A percentile compares a stretch with the other conserved stretches of the same genome.
These are phyloP conservation scores for Coracopsis vasa DNA, from an alignment of 2,113 vertebrate genomes.

Conservation along the genomic window DNA sequence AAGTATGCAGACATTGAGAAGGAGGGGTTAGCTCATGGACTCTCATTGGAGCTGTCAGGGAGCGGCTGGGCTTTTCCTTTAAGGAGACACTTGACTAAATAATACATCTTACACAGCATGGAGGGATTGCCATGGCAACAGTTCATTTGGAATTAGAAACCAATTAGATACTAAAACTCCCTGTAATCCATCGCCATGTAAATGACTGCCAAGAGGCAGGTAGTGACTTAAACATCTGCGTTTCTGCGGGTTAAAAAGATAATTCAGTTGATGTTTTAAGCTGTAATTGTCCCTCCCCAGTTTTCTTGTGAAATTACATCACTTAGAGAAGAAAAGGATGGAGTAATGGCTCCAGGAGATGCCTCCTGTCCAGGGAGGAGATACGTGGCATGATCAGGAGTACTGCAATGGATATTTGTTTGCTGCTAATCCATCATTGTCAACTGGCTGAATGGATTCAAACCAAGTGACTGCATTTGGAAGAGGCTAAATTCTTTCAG, in stretches of 20 bases:
- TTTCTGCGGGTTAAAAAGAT: neutral
- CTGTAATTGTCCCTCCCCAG: neutral
- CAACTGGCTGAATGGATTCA: neutral
- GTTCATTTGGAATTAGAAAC: neutral
- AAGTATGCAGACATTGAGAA: rapidly evolving
- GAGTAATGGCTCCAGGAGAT: neutral
- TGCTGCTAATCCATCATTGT: neutral
- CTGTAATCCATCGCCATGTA: neutral
- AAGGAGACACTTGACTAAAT: neutral
- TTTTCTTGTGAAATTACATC: neutral
- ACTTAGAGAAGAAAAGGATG: neutral
- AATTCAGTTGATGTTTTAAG: neutral
- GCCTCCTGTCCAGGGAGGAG: neutral
- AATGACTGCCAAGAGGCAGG: neutral
- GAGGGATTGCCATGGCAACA: constrained; percentile 43
- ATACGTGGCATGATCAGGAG: neutral
- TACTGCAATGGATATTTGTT: neutral
- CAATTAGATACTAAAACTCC: neutral
- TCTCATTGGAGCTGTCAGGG: neutral
- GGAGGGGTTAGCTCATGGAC: neutral
- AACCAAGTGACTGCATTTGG: neutral
- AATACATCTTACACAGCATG: neutral
- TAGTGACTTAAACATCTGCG: neutral
- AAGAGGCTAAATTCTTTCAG: neutral
- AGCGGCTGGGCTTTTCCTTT: neutral